These are phyloP conservation scores for Xiphophorus hellerii DNA, from an alignment of 2,113 vertebrate genomes.

Conservation along the genomic window DNA sequence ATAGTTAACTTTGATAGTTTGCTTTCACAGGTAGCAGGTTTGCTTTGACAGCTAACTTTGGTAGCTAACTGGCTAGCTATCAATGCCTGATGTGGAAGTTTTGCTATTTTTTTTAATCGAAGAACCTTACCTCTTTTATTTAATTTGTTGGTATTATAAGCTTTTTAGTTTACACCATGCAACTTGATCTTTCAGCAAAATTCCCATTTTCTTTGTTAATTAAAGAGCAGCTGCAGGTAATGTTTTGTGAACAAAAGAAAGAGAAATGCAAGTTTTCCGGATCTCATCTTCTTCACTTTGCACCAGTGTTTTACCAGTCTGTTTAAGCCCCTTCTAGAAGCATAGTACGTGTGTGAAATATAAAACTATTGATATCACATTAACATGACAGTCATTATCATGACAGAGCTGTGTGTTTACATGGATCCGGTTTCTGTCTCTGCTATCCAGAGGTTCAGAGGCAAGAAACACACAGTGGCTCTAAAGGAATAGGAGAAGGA, in stretches of 20 bases:
- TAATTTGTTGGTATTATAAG: not conserved
- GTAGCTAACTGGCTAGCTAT: too few species aligned
- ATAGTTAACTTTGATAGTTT: too few species aligned
- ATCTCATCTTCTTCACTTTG: not conserved
- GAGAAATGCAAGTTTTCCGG: not conserved
- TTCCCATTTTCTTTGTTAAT: not conserved
- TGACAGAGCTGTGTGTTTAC: conserved; percentile 9
- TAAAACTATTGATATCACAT: conserved; percentile 20
- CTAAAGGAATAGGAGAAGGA: not conserved
- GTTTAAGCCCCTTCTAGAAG: not conserved
- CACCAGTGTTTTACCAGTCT: not conserved
- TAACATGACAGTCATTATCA: conserved; percentile 13
- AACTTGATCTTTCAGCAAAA: conserved; percentile 1
- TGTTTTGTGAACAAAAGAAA: not conserved
- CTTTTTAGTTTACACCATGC: not conserved
- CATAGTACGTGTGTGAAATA: conserved; percentile 1
- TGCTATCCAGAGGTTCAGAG: not conserved
- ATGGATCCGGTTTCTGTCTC: not conserved
- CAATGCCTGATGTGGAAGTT: too few species aligned
- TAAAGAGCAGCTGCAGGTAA: not conserved
- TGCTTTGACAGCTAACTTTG: too few species aligned
- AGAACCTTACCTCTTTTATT: conserved; percentile 2
- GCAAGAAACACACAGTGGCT: not conserved
- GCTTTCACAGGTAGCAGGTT: too few species aligned
- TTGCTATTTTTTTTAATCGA: not conserved